Evolutionary conservation across 1,140 invertebrate species (phyloP), one percentile per base, ranked within the genome.

Genomic region (Drosophila setifemur): DNA sequence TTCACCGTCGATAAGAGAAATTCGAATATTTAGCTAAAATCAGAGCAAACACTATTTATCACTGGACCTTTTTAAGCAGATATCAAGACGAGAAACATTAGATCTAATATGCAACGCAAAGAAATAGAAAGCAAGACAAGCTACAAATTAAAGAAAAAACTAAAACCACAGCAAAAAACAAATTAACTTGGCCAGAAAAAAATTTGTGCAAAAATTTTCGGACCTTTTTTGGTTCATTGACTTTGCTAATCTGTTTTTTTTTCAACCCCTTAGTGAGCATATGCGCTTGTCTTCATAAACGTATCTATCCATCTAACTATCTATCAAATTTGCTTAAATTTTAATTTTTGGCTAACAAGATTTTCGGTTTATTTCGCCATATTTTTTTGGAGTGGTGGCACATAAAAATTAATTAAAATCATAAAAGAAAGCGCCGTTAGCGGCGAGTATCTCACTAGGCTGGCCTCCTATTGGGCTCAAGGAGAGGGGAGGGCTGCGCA

Each of bases 201-300:
- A 49, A 61, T 60, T 82, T 82, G 82, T 68, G 19, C 39, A 43
- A 52, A 53, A 68, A 68, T 66, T 68, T 83, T 82, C n/a, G n/a
- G 73, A 82, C 78, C 78, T 83, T 73, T 74, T 83, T 69, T 82
- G 63, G 77, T 82, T 82, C 77, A 83, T 69, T 83, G 77, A 82
- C 77, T 83, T 49, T 29, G 12, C 3, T 31, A 52, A 16, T 9
- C 14, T 33, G 14, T 44, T 35, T 45, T 40, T 29, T 14, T 23
- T 50, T 19, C 8, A 44, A n/a, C 45, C 40, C 12, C 16, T 40
- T 28, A 58, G 49, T 21, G 14, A 45, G 40, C 21, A n/a, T n/a
- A n/a, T 28, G 19, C 6, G 21, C 29, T 61, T 45, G 18, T 43
- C 39, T 29, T 18, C 39, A 19, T 52, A 40, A 50, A 71, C 52